Evolutionary conservation across 2,113 vertebrate genomes (phyloP).

Genomic region (Psettodes erumei): DNA sequence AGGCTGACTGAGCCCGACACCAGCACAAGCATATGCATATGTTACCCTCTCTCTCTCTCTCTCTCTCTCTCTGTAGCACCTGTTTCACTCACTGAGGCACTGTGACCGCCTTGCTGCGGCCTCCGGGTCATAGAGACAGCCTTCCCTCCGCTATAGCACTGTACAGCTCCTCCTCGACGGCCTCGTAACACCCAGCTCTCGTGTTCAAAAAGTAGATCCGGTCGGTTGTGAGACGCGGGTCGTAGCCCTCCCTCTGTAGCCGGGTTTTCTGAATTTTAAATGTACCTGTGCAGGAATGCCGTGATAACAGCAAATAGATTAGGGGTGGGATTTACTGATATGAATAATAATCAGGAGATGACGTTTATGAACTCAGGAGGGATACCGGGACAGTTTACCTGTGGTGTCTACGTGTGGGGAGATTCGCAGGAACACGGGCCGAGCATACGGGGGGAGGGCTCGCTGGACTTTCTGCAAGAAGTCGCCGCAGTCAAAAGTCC

Average conservation of each 20-base stretch:
- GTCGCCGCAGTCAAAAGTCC: conserved; percentile 81
- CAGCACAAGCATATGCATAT: not conserved
- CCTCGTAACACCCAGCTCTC: conserved; percentile 84
- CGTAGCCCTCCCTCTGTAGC: conserved; percentile 88
- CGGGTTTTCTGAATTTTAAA: conserved; percentile 96
- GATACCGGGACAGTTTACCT: conserved; percentile 66
- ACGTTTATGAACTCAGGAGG: not conserved
- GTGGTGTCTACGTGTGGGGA: conserved; percentile 91
- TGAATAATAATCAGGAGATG: not conserved
- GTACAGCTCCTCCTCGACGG: conserved; percentile 83
- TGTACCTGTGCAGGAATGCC: conserved; percentile 81
- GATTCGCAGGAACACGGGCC: conserved; percentile 91
- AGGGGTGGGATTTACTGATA: not conserved
- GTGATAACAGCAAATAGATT: not conserved
- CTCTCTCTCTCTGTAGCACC: conserved; percentile 21
- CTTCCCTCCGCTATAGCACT: conserved; percentile 81
- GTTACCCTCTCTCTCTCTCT: conserved; percentile 7
- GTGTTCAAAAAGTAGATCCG: conserved; percentile 89
- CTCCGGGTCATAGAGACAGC: conserved; percentile 80
- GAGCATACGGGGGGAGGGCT: conserved; percentile 88
- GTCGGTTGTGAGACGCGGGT: conserved; percentile 87
- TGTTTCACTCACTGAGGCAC: conserved; percentile 23
- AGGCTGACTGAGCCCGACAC: conserved; percentile 21
- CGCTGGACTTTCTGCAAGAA: conserved; percentile 87
- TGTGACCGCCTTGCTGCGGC: not conserved